Percentiles rank a stretch among this genome's conserved stretches.
These are phyloP conservation scores for Helicorthomorpha holstii DNA, from an alignment of 1,140 invertebrate species.

Conservation along the genomic window DNA sequence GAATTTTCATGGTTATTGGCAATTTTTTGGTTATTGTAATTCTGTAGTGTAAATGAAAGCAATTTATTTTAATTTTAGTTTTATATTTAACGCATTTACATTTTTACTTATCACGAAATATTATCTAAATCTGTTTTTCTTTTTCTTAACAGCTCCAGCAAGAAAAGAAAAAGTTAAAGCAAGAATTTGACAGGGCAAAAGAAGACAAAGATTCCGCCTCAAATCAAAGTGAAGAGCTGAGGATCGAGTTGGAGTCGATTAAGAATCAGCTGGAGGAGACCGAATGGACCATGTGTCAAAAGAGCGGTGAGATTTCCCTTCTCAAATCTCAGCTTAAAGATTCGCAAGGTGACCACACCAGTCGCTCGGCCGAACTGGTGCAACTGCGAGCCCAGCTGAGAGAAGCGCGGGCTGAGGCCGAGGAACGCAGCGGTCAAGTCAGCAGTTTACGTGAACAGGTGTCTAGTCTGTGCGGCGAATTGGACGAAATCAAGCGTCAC, in stretches of 20 bases:
- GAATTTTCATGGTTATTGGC: no score
- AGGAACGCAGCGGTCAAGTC: slow-evolving; percentile 25
- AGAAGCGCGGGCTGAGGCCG: slow-evolving; percentile 33
- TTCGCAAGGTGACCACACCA: slow-evolving; percentile 47
- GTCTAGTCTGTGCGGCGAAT: not conserved
- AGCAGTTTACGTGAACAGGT: slow-evolving; percentile 6
- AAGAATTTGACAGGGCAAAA: slow-evolving; percentile 32
- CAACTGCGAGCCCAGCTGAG: slow-evolving; percentile 39
- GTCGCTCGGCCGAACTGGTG: slow-evolving; percentile 42
- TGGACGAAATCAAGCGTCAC: not conserved
- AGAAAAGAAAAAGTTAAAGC: no score
- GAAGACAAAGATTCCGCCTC: slow-evolving; percentile 21
- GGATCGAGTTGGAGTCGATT: slow-evolving; percentile 38
- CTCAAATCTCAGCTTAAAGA: slow-evolving; percentile 62
- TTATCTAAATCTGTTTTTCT: no score
- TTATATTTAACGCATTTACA: no score
- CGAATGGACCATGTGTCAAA: slow-evolving; percentile 55
- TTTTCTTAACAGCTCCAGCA: no score
- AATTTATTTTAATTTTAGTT: no score
- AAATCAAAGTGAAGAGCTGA: slow-evolving; percentile 26
- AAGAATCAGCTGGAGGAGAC: slow-evolving; percentile 48
- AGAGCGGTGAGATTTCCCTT: slow-evolving; percentile 46
- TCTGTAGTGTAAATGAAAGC: no score
- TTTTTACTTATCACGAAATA: no score
- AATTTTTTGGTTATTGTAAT: no score